Conservation (phyloP, 2,888 invertebrate species). For the Eudemis profundana region DNA sequence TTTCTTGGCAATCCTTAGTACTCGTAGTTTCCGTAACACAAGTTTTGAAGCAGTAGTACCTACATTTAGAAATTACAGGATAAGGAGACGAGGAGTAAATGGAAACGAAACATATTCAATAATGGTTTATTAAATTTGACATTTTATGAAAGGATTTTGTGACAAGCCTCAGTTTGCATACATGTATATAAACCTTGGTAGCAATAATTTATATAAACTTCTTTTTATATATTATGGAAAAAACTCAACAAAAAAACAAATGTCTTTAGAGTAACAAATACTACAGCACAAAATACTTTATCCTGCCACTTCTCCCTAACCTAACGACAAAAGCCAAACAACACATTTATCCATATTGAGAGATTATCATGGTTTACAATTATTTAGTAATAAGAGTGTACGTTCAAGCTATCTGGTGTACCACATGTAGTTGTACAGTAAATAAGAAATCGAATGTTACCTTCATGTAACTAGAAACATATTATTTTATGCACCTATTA, state of each 20-base stretch:
- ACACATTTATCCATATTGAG: constrained; percentile 65
- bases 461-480: constrained; percentile 34
- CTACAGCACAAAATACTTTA: constrained; percentile 71
- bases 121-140: constrained; percentile 84
- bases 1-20: neutral
- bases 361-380: constrained; percentile 61
- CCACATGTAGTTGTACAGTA: constrained; percentile 21
- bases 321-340: constrained; percentile 84
- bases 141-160: constrained; percentile 82
- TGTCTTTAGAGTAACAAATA: constrained; percentile 60
- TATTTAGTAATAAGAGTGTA: constrained; percentile 46
- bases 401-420: constrained; percentile 27
- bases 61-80: neutral
- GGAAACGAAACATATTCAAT: constrained; percentile 59
- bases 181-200: constrained; percentile 79
- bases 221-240: constrained; percentile 78
- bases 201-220: constrained; percentile 80
- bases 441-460: constrained; percentile 20
- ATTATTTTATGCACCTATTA: constrained; percentile 49
- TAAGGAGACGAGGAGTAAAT: constrained; percentile 20
- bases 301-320: constrained; percentile 74
- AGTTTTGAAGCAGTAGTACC: neutral
- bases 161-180: constrained; percentile 83
- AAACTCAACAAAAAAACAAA: constrained; percentile 85
- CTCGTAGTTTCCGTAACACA: neutral